Evolutionary conservation across 2,888 invertebrate species (phyloP), one percentile per base, ranked within the genome.

Genomic region (Sipha maydis): DNA sequence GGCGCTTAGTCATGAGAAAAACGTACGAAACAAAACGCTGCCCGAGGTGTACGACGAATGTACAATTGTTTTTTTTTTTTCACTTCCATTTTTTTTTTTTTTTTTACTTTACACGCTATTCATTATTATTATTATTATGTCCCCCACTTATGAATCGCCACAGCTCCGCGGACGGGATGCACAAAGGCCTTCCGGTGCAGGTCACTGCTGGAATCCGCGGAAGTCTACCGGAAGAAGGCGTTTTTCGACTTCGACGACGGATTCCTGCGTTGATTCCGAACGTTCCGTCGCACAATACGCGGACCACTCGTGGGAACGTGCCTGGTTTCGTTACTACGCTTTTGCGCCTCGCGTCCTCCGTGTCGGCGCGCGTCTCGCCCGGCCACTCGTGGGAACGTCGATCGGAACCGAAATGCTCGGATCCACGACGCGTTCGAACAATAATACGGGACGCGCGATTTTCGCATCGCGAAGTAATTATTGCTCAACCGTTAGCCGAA

Each of bases 161-260:
- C 79, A 67, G 69, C 78, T 19, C 73, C 56, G 71, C 25, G 38
- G 5, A 38, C 75, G 71, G n/a, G 54, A 54, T 25, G 67, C 41
- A 77, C 61, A 79, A 86, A 86, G 86, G 86, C 73, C 79, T 80
- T 86, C 86, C 80, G 86, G 86, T 86, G 78, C 79, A 79, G 78
- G 79, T 79, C 86, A 28, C 86, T 28, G 84, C 80, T 71, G 86
- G 86, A 86, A 86, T 86, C 86, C 86, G 56, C 56, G 79, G 86
- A 86, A 86, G 86, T 86, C 80, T 86, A 86, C 86, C 86, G 86
- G 86, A 86, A 86, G 86, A 80, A 86, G 86, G 86, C 86, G 86
- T 86, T 80, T 80, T 86, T 86, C 80, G 86, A 86, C 86, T 86
- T 61, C 61, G 14, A 41, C 61, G 14, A 41, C 80, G 86, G 86